Conservation (phyloP, 64 coral and sea anemone species). For the Acropora yongei region DNA sequence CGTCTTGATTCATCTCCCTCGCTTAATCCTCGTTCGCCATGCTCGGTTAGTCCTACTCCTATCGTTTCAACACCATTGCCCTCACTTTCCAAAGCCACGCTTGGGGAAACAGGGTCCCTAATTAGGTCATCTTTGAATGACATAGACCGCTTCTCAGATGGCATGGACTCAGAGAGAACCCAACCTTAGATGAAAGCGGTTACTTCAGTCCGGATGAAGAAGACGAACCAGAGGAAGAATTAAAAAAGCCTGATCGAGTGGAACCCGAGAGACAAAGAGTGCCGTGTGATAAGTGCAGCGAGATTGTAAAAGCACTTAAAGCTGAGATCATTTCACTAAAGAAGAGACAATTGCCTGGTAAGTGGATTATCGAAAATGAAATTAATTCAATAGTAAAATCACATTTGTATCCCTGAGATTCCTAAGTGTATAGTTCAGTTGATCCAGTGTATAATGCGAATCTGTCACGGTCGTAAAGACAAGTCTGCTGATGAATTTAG, state of each 20-base stretch:
- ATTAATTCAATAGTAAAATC: background rate
- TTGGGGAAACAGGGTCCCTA: background rate
- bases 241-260: background rate
- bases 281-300: constrained; percentile 6
- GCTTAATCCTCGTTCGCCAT: too few relatives aligned
- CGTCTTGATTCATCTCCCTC: too few relatives aligned
- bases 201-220: background rate
- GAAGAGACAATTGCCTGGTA: constrained; percentile 46
- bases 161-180: background rate
- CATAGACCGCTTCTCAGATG: background rate
- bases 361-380: background rate
- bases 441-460: too few relatives aligned
- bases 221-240: background rate
- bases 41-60: background rate
- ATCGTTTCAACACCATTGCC: background rate
- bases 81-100: background rate
- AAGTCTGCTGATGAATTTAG: too few relatives aligned
- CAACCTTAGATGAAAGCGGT: background rate
- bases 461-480: too few relatives aligned
- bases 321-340: constrained; percentile 10
- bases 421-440: too few relatives aligned
- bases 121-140: constrained; percentile 1
- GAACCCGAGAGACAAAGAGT: background rate
- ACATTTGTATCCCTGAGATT: too few relatives aligned
- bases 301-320: background rate